Percentiles rank a stretch among this genome's conserved stretches.
Evolutionary conservation across 2,113 vertebrate genomes (phyloP).

Genomic region (Tyto alba): DNA sequence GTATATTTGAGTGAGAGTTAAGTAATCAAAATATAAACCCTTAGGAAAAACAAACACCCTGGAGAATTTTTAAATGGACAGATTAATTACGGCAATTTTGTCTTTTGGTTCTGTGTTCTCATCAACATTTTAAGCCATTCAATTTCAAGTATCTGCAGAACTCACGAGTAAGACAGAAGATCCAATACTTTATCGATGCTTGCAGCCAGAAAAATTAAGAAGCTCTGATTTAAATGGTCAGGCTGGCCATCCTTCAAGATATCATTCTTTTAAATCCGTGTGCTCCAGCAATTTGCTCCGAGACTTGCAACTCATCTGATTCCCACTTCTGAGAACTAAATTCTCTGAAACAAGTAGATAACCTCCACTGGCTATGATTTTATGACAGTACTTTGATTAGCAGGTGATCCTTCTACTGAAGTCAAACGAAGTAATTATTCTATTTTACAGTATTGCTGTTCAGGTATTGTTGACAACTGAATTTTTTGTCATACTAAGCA

Average conservation of each 20-base stretch:
- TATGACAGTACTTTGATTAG: slow-evolving; percentile 35
- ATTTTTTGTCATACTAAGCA: slow-evolving; percentile 44
- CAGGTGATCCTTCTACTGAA: slow-evolving; percentile 16
- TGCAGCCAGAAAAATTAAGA: slow-evolving; percentile 37
- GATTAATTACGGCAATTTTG: neutral
- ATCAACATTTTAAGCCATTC: slow-evolving; percentile 20
- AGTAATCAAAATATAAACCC: slow-evolving; percentile 14
- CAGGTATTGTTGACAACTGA: neutral
- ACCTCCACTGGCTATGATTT: slow-evolving; percentile 3
- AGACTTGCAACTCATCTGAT: slow-evolving; percentile 14
- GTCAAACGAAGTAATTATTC: neutral
- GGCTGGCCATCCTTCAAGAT: neutral
- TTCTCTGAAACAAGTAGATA: slow-evolving; percentile 26
- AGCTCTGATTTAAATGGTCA: slow-evolving; percentile 31
- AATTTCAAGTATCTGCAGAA: slow-evolving; percentile 1
- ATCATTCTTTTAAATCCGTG: slow-evolving; percentile 29
- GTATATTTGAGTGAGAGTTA: neutral
- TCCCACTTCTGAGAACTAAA: slow-evolving; percentile 5
- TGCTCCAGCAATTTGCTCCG: neutral
- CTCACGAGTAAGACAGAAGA: neutral
- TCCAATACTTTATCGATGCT: neutral
- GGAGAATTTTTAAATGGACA: neutral
- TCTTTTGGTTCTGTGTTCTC: neutral
- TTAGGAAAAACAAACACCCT: neutral
- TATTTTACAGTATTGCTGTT: slow-evolving; percentile 16